Evolutionary conservation across 1,140 invertebrate genomes (phyloP).

Genomic region (Pseudachorutes palmiensis): DNA sequence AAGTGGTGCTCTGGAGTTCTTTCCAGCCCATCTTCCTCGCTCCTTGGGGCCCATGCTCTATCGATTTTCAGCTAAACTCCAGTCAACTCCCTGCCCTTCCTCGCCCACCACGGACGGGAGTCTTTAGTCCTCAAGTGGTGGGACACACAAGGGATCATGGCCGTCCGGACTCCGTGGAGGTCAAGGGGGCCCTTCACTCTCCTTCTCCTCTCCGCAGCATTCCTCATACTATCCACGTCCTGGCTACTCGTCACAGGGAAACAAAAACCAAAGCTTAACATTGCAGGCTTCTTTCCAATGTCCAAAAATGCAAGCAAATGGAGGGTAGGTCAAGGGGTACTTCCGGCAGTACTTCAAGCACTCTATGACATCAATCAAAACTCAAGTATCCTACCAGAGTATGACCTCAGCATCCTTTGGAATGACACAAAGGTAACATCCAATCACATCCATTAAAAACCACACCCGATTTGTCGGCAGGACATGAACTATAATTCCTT

Average conservation of each 20-base stretch:
- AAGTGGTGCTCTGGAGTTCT: background rate
- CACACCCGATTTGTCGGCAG: too few relatives aligned
- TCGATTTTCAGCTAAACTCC: background rate
- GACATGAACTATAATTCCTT: conserved; percentile 1
- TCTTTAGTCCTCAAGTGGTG: background rate
- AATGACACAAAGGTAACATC: conserved; percentile 80
- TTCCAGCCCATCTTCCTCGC: background rate
- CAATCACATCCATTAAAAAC: too few relatives aligned
- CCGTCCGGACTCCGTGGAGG: background rate
- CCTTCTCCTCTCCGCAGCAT: background rate
- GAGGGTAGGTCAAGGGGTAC: conserved; percentile 72
- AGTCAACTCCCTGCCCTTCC: background rate
- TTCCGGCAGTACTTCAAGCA: conserved; percentile 85
- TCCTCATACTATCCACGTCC: too few relatives aligned
- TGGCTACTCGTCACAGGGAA: too few relatives aligned
- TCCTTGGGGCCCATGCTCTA: background rate
- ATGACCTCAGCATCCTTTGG: conserved; percentile 85
- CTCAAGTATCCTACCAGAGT: conserved; percentile 69
- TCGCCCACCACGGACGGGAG: background rate
- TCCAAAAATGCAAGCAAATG: conserved; percentile 58
- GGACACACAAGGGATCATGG: too few relatives aligned
- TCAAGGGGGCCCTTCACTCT: background rate
- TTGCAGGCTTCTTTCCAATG: conserved; percentile 85
- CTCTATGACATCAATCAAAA: conserved; percentile 87
- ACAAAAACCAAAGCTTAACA: conserved; percentile 54